Evolutionary conservation across 2,888 invertebrate genomes (phyloP).

Genomic region (Nezara viridula): DNA sequence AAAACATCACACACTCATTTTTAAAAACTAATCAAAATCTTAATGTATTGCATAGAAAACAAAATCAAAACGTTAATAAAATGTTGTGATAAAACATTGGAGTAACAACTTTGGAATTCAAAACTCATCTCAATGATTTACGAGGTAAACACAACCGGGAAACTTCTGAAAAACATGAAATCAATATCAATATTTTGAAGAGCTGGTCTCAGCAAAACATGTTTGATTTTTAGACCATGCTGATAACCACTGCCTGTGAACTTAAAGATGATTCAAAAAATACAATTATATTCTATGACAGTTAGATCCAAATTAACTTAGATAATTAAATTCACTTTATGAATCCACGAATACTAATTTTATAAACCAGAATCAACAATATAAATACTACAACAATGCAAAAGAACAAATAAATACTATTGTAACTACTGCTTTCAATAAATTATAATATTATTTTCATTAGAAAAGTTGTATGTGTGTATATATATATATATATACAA

Average conservation of each 20-base stretch:
- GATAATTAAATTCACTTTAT: no score
- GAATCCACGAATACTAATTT: no score
- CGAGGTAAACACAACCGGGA: constrained; percentile 4
- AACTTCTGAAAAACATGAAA: constrained; percentile 15
- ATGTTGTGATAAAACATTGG: neutral
- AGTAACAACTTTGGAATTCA: neutral
- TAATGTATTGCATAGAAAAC: neutral
- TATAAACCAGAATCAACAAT: no score
- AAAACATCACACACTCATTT: no score
- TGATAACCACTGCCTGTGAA: neutral
- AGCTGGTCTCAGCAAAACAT: constrained; percentile 4
- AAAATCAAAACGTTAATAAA: neutral
- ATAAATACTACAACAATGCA: no score
- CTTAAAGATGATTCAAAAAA: neutral
- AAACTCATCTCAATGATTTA: neutral
- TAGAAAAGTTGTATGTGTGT: no score
- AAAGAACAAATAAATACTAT: no score
- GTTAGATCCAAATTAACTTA: neutral
- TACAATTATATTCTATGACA: neutral
- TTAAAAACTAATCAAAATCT: no score
- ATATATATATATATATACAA: no score
- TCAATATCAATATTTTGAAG: neutral
- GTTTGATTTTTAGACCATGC: neutral
- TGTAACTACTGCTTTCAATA: no score
- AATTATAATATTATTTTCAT: no score